These are phyloP conservation scores for Turnix velox DNA, from an alignment of 2,113 vertebrate genomes.

Conservation along the genomic window DNA sequence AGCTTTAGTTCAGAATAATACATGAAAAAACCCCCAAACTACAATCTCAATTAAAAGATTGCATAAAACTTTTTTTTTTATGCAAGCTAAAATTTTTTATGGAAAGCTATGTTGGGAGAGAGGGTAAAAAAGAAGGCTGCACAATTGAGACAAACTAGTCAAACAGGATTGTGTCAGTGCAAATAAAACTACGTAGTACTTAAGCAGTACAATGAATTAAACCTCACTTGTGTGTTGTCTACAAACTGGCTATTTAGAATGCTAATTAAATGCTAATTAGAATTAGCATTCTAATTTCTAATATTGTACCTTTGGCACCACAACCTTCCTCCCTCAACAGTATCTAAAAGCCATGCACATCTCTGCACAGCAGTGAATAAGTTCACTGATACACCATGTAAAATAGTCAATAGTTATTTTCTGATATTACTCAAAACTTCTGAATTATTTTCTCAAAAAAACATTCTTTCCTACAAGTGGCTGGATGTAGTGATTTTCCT, in stretches of 20 bases:
- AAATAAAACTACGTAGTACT: not conserved
- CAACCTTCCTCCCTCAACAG: not conserved
- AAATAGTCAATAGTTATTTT: not conserved
- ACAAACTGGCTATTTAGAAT: not conserved
- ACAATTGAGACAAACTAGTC: not conserved
- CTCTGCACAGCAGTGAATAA: not conserved
- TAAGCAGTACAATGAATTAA: not conserved
- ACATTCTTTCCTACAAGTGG: not conserved
- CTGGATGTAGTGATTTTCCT: too few relatives aligned
- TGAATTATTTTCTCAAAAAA: not conserved
- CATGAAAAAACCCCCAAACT: not conserved
- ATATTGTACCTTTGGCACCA: not conserved
- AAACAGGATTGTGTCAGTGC: not conserved
- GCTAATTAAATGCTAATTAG: too few relatives aligned
- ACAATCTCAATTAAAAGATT: not conserved
- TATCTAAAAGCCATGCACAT: not conserved
- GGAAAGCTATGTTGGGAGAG: not conserved
- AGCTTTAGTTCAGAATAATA: not conserved
- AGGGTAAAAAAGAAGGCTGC: not conserved
- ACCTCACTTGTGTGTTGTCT: rapidly evolving
- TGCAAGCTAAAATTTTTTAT: not conserved
- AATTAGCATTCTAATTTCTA: not conserved
- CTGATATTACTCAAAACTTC: not conserved
- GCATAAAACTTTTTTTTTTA: not conserved
- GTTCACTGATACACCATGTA: not conserved